These are phyloP conservation scores for Nipponia nippon DNA, from an alignment of 2,113 vertebrate species.

Conservation along the genomic window DNA sequence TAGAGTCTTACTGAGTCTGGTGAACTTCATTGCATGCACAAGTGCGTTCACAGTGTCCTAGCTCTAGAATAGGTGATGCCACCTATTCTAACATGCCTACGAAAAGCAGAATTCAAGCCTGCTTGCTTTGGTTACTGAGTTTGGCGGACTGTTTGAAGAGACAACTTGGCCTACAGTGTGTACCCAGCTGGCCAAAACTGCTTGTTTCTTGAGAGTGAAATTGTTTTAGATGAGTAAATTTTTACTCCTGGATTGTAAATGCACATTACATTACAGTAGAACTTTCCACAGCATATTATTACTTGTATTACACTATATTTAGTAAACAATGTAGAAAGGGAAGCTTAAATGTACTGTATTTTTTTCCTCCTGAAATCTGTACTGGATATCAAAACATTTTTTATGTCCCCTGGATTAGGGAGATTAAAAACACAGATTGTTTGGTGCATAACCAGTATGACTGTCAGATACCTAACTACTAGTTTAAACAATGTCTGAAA, in stretches of 20 bases:
- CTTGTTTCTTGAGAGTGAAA: neutral
- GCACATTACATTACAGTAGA: neutral
- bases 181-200: neutral
- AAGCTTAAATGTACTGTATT: conserved; percentile 9
- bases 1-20: neutral
- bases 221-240: neutral
- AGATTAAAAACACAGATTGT: neutral
- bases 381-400: neutral
- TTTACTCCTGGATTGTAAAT: neutral
- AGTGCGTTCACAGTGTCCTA: neutral
- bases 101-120: neutral
- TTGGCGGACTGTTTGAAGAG: neutral
- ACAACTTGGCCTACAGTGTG: neutral
- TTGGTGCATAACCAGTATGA: neutral
- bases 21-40: neutral
- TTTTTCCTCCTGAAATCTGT: conserved; percentile 22
- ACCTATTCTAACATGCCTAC: neutral
- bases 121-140: neutral
- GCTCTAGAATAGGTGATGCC: neutral
- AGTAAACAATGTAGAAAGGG: neutral
- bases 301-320: neutral
- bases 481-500: neutral
- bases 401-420: neutral
- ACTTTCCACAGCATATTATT: neutral
- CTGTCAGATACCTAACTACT: neutral